phyloP scores from a whole-genome alignment of 1,140 invertebrate species.

The Gonatopus flavifemur region DNA sequence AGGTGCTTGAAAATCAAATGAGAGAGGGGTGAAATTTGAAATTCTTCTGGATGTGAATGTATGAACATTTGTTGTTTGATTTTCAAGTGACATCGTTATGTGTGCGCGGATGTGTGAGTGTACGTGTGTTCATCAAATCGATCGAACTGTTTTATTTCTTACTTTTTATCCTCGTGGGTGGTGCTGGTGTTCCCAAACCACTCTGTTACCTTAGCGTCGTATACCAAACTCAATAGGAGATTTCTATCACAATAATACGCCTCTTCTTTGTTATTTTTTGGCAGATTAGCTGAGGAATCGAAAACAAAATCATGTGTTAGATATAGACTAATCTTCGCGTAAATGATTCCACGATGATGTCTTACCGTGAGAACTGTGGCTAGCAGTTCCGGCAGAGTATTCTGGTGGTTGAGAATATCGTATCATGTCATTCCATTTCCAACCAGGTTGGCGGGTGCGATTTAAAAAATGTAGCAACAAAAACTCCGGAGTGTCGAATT shows the following conservation, averaged over 20 bases:
- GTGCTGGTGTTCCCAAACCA: slow-evolving; percentile 77
- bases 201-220: slow-evolving; percentile 83
- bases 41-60: too few species aligned
- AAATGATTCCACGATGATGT: neutral
- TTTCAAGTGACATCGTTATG: too few species aligned
- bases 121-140: too few species aligned
- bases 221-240: slow-evolving; percentile 79
- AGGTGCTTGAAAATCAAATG: too few species aligned
- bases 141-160: slow-evolving; percentile 37
- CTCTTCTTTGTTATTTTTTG: too few species aligned
- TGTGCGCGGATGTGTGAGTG: too few species aligned
- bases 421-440: slow-evolving; percentile 73
- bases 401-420: slow-evolving; percentile 58
- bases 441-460: slow-evolving; percentile 71
- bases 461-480: slow-evolving; percentile 76
- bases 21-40: too few species aligned
- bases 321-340: neutral
- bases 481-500: slow-evolving; percentile 64
- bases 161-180: slow-evolving; percentile 72
- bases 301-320: neutral
- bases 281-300: slow-evolving; percentile 54
- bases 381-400: slow-evolving; percentile 48
- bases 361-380: slow-evolving; percentile 22
- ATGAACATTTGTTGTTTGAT: neutral
- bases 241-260: slow-evolving; percentile 77